Conservation (phyloP, 2,113 vertebrate genomes). For the Mustelus asterias region DNA sequence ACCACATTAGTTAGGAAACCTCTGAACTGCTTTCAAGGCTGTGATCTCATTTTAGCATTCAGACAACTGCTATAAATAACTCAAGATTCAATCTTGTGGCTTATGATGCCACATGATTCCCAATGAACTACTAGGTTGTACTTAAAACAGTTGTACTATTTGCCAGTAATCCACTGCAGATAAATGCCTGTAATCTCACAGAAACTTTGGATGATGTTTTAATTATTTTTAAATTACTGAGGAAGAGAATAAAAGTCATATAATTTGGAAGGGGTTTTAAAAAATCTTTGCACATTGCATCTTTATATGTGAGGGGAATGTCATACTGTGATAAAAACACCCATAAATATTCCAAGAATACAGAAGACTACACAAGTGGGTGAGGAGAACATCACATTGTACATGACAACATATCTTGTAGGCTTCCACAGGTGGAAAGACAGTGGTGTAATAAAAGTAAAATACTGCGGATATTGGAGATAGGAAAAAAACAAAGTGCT, state of each 20-base stretch:
- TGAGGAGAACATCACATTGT: not conserved
- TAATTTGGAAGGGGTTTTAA: not conserved
- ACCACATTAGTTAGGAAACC: not conserved
- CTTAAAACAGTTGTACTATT: not conserved
- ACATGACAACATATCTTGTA: not conserved
- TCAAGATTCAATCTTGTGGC: not conserved
- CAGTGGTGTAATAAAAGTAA: not conserved
- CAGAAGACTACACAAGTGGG: not conserved
- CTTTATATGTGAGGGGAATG: not conserved
- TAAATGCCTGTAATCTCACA: not conserved
- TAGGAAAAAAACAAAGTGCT: no score
- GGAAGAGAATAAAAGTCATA: not conserved
- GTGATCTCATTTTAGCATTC: not conserved
- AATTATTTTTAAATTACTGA: not conserved
- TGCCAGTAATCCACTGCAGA: not conserved
- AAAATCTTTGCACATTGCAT: not conserved
- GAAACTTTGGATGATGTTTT: not conserved
- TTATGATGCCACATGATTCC: not conserved
- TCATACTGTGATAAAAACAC: not conserved
- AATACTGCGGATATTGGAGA: no score
- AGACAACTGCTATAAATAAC: not conserved
- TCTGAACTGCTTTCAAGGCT: not conserved
- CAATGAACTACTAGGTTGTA: not conserved
- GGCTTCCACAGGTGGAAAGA: not conserved
- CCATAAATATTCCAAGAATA: not conserved